Conservation (phyloP, 2,888 invertebrate species). For the Ophioninae sp. region DNA sequence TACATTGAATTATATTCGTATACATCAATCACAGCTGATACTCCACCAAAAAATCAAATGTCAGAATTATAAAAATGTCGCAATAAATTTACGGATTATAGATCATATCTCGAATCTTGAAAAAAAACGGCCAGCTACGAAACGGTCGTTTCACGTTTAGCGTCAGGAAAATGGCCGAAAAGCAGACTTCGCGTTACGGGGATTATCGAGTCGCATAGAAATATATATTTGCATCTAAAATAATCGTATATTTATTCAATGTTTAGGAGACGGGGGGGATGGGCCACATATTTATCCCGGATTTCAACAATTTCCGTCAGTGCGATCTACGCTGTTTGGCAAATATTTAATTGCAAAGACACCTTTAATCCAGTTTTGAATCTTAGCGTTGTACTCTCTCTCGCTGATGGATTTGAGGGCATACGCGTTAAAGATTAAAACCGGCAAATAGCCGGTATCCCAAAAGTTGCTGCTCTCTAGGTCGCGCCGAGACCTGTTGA, state of each 20-base stretch:
- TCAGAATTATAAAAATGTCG: too few relatives aligned
- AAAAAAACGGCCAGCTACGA: too few relatives aligned
- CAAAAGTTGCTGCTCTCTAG: not conserved
- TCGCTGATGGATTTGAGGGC: conserved; percentile 14
- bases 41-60: too few relatives aligned
- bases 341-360: conserved; percentile 9
- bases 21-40: too few relatives aligned
- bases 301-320: not conserved
- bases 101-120: too few relatives aligned
- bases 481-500: not conserved
- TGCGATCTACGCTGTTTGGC: not conserved
- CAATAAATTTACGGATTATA: too few relatives aligned
- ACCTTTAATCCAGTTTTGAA: not conserved
- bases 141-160: too few relatives aligned
- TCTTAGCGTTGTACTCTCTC: conserved; percentile 5
- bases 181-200: too few relatives aligned
- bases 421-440: conserved; percentile 12
- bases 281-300: not conserved
- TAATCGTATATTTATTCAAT: not conserved
- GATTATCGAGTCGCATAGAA: too few relatives aligned
- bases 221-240: not conserved
- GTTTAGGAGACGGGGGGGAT: too few relatives aligned
- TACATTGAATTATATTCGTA: too few relatives aligned
- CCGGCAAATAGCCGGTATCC: not conserved
- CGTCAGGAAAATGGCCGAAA: too few relatives aligned